Conservation (phyloP, 2,888 invertebrate genomes). For the Aphodius sticticus region DNA sequence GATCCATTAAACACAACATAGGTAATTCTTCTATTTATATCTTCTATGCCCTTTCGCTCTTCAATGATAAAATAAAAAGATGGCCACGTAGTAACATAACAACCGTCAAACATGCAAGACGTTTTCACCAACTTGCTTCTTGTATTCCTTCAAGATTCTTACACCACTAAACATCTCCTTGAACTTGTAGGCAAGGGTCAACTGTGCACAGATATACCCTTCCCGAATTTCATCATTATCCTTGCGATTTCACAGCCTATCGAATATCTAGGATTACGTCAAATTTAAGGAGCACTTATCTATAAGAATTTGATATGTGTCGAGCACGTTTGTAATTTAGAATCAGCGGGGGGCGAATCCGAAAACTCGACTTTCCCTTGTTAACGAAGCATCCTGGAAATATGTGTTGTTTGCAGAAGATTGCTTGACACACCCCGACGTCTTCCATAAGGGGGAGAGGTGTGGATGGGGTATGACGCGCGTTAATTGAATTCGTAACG, state of each 20-base stretch:
- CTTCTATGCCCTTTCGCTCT: no score
- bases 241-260: background rate
- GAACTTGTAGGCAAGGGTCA: no score
- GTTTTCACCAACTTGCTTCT: no score
- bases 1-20: no score
- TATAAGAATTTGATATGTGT: background rate
- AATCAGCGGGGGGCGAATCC: background rate
- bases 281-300: background rate
- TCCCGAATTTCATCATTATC: background rate
- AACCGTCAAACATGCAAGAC: no score
- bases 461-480: background rate
- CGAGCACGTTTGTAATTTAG: background rate
- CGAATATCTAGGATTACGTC: background rate
- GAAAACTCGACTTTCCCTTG: background rate
- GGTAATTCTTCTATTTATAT: no score
- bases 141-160: no score
- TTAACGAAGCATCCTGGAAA: background rate
- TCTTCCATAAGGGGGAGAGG: background rate
- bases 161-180: no score
- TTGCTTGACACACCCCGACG: background rate
- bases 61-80: no score
- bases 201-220: background rate
- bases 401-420: conserved; percentile 4
- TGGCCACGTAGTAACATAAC: no score
- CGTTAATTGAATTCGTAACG: background rate